A percentile compares a stretch with the other conserved stretches of the same genome.
phyloP scores from a whole-genome alignment of 2,797 vertebrate genomes.

The Tadarida brasiliensis region DNA sequence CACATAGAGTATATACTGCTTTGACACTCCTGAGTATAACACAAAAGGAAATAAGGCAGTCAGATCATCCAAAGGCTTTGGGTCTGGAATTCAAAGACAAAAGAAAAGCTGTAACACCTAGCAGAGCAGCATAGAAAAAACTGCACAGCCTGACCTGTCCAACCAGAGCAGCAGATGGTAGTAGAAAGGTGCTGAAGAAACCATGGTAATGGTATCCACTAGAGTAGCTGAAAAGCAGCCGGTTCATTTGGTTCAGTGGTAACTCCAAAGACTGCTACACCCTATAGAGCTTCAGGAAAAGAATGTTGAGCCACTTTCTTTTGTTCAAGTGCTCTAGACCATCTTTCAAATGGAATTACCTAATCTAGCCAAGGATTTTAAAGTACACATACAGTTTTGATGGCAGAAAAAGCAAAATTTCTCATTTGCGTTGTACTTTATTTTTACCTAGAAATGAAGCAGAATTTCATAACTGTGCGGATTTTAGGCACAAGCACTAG shows the following conservation, averaged over 20 bases:
- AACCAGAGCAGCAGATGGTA: not conserved
- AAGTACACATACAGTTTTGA: slow-evolving; percentile 27
- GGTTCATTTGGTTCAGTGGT: not conserved
- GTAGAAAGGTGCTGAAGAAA: not conserved
- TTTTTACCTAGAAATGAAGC: slow-evolving; percentile 13
- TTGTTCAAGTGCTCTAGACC: not conserved
- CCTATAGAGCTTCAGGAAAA: not conserved
- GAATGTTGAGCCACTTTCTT: not conserved
- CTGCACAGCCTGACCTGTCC: not conserved
- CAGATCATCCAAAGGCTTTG: not conserved
- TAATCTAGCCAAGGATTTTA: not conserved
- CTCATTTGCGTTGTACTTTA: not conserved
- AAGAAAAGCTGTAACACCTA: slow-evolving; percentile 1
- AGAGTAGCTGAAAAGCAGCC: not conserved
- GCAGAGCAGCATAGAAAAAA: not conserved
- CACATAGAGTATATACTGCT: not conserved
- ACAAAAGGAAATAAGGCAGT: not conserved
- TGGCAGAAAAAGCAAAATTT: not conserved
- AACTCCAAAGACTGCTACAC: not conserved
- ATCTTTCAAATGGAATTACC: slow-evolving; percentile 19
- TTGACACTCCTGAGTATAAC: not conserved
- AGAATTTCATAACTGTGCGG: not conserved
- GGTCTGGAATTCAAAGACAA: not conserved
- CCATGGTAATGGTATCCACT: not conserved
- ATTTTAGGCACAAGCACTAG: not conserved